Base-by-base conservation (phyloP, 2,888 invertebrate species). In the Tetragonisca angustula region DNA sequence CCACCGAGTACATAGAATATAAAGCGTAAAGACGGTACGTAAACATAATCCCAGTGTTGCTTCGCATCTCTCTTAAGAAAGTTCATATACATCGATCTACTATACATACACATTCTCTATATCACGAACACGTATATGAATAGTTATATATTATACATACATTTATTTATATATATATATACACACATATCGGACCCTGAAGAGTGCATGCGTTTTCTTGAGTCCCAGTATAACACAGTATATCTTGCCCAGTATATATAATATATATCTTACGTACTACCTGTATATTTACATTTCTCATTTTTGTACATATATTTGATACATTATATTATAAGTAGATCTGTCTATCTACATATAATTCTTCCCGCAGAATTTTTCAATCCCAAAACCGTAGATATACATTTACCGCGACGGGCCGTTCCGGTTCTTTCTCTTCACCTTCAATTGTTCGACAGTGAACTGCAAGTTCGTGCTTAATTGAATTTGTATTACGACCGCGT, bases 41-140 rank as follows among this genome's bases (percentile, higher is more conserved):
- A 94, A 93, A 90, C 84, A 83, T 91, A 90, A 88, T 91, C 90
- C 92, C 90, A 93, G 90, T 92, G 92, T 94, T 93, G 93, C 94
- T 92, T 93, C 92, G 93, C 93, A 94, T 94, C 90, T 59, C 90
- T 59, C 15, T 59, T 59, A 59, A n/a, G n/a, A 59, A 59, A 59
- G 24, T n/a, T 59, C 43, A 43, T 24, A 4, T 11, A 11, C n/a
- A 59, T 13, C 68, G 79, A 62, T 76, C 36, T 49, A 9, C 50
- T 50, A 56, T 21, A 68, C 59, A 69, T 76, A 83, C 21, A 21
- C 24, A 27, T 17, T n/a, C 76, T 83, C n/a, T 56, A 56, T 56
- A 15, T 56, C 56, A 56, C 56, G 15, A 56, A 59, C 67, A 69
- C 78, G 79, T 88, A 90, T 88, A 81, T 67, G 56, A 71, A 82